Conservation (phyloP, 2,888 invertebrate species). For the Cryptops parisi region DNA sequence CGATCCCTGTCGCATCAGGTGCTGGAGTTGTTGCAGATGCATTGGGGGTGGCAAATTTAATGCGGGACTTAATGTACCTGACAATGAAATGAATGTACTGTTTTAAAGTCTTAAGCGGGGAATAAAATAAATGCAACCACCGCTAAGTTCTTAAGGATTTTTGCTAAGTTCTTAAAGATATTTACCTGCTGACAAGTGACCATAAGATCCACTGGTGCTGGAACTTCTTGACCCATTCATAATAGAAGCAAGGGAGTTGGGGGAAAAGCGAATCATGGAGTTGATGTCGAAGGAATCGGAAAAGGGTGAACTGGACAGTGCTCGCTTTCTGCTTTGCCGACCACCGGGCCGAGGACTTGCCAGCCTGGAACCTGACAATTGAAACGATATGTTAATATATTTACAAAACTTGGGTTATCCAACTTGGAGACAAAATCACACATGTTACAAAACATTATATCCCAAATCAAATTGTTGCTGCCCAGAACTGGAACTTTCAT, state of each 20-base stretch:
- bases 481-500: no score
- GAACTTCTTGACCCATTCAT: constrained; percentile 73
- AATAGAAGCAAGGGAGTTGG: constrained; percentile 69
- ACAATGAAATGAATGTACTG: constrained; percentile 11
- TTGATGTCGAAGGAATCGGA: constrained; percentile 92
- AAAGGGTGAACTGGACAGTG: constrained; percentile 79
- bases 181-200: constrained; percentile 81
- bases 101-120: no score
- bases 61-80: constrained; percentile 71
- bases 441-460: no score
- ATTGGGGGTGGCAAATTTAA: constrained; percentile 37
- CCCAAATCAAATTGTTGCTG: no score
- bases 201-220: constrained; percentile 87
- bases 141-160: no score
- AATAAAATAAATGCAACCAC: not conserved
- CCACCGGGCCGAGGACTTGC: constrained; percentile 49
- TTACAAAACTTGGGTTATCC: no score
- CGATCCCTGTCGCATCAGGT: constrained; percentile 48
- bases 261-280: constrained; percentile 89
- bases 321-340: constrained; percentile 69
- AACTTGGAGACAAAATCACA: no score
- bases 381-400: no score
- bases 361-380: constrained; percentile 42
- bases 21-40: constrained; percentile 53
- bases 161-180: no score